Evolutionary conservation across 2,888 invertebrate genomes (phyloP), one percentile per base, ranked within the genome.

Genomic region (Cataglyphis livida): DNA sequence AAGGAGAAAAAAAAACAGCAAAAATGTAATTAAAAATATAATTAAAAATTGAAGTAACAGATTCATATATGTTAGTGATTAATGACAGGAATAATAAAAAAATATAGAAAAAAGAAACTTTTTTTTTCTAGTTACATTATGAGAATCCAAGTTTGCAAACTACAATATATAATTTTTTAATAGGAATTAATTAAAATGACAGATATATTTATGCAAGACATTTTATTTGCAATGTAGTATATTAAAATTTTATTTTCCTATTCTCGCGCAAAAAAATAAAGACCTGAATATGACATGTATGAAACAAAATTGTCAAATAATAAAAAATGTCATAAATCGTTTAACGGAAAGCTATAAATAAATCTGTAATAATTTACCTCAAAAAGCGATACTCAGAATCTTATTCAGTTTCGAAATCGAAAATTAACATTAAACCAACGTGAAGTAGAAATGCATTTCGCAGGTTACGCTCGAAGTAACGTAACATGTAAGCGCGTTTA

Each of bases 401-500:
- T 48, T 44, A n/a, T 35, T 59, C 18, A 28, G 25, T 71, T 70
- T 70, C 35, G 10, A 32, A 70, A 28, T 70, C 15, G 32, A 51
- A 44, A 78, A 32, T 78, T 70, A 70, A 78, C 57, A 44, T 71
- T 59, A 59, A 79, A 61, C 12, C 25, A 59, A 71, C n/a, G 35
- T 61, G 59, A 79, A 59, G 44, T 71, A 61, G 78, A 48, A 59
- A 61, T 44, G 59, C 59, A 44, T 35, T 78, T 71, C 59, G 71
- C 44, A 71, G 44, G 32, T 44, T 70, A 44, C 76, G 54, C 21
- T 44, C 59, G 21, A 41, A 62, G 51, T 81, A 76, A n/a, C 81
- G 75, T 75, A 81, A 73, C 75, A 62, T 62, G 81, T 81, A 81
- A 76, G 75, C 62, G 78, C 64, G 51, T 81, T 81, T 76, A 64